Evolutionary conservation across 1,140 invertebrate genomes (phyloP), one percentile per base, ranked within the genome.

Genomic region (Subanguina moxae): DNA sequence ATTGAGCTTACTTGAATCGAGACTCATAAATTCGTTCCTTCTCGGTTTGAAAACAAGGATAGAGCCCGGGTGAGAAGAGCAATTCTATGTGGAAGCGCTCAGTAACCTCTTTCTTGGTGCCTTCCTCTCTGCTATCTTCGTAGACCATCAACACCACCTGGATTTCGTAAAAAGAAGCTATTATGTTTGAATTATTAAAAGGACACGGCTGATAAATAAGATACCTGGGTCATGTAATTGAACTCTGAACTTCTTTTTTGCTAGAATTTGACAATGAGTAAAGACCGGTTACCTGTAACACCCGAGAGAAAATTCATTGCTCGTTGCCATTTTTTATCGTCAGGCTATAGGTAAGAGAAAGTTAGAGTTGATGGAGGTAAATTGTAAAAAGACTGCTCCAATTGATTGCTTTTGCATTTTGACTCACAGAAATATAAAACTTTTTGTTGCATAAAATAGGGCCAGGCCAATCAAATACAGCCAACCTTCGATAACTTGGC

Each of bases 261-360:
- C 92, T 45, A 45, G n/a, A 45, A 45, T 45, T 45, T 45, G n/a
- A 45, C n/a, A 52, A 52, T 7, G 17, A 52, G n/a, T 21, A 25
- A 52, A 15, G 23, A 15, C 17, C 3, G n/a, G n/a, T 52, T 15
- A 25, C 48, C 23, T 52, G 48, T 25, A 15, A 21, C n/a, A 19
- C 48, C 92, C 57, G 90, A 92, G 0, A 98, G 89, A 82, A 97
- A 98, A 78, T 97, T 93, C 92, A 97, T 94, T 0, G 96, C 95
- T 68, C 94, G 87, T 8, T 90, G 88, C 96, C 96, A 99, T 82
- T 99, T 95, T 83, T 96, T 92, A 83, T 98, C 94, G 80, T 89
- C 90, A 9, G 88, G 65, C 27, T 71, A 11, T 62, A 71, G 66
- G 9, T 1, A 62, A 61, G n/a, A 28, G 32, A 38, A 5, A 38